Percentiles rank a stretch among this genome's conserved stretches.
These are phyloP conservation scores for Cheilosia scutellata DNA, from an alignment of 2,888 invertebrate genomes.

Conservation along the genomic window DNA sequence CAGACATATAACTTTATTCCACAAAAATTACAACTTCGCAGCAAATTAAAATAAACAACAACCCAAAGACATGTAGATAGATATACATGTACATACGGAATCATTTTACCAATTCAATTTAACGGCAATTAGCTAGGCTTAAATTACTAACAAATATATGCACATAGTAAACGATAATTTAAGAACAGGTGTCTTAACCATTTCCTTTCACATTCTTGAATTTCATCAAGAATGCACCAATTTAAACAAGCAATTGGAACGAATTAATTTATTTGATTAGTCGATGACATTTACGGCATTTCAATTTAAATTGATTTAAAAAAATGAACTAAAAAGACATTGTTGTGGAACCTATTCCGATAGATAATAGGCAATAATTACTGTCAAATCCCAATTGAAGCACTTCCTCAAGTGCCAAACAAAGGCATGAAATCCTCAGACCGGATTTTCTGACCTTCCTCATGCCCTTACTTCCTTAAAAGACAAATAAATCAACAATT, in stretches of 20 bases:
- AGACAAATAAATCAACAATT: not conserved
- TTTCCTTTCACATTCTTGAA: slow-evolving; percentile 17
- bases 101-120: not conserved
- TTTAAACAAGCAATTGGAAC: not conserved
- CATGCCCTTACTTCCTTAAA: not conserved
- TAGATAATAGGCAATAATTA: no score
- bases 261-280: not conserved
- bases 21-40: no score
- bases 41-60: no score
- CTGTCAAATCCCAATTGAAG: no score
- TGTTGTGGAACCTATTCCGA: no score
- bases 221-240: not conserved
- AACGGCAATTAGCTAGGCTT: not conserved
- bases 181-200: not conserved
- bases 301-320: no score
- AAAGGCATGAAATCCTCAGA: not conserved
- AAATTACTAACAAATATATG: not conserved
- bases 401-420: not conserved
- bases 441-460: not conserved
- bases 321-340: no score
- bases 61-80: not conserved
- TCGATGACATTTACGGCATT: no score
- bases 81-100: not conserved
- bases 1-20: no score
- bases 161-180: not conserved